These are phyloP conservation scores for Liasis olivaceus DNA, from an alignment of 2,797 vertebrate species.

Conservation along the genomic window DNA sequence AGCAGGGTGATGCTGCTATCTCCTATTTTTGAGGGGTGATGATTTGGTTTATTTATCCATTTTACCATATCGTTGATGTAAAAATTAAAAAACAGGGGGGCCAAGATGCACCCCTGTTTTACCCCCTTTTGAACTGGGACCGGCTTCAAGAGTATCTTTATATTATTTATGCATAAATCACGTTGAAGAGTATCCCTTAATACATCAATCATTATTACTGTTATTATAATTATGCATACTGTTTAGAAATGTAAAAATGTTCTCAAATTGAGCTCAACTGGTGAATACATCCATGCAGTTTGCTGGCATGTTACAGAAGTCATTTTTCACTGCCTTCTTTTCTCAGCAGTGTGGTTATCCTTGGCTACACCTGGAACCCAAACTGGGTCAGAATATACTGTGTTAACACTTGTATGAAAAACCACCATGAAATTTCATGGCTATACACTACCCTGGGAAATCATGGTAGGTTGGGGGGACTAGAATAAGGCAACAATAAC, in stretches of 20 bases:
- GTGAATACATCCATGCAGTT: not conserved
- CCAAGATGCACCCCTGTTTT: too few species aligned
- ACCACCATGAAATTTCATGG: not conserved
- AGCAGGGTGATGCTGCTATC: too few species aligned
- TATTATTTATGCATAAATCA: not conserved
- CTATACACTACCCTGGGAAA: not conserved
- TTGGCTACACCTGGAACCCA: too few species aligned
- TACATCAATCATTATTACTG: not conserved
- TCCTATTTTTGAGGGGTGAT: too few species aligned
- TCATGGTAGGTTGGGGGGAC: not conserved
- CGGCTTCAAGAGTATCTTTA: not conserved
- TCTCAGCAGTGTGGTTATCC: too few species aligned
- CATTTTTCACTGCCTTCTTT: too few species aligned
- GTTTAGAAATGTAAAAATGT: not conserved
- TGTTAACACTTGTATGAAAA: not conserved
- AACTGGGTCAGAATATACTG: not conserved
- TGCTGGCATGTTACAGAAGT: too few species aligned
- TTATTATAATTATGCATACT: not conserved
- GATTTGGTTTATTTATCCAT: too few species aligned
- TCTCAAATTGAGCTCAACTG: not conserved
- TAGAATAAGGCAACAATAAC: not conserved
- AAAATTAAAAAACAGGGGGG: too few species aligned
- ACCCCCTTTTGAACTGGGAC: too few species aligned
- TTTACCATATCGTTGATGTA: too few species aligned
- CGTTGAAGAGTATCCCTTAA: not conserved